Base-by-base conservation (phyloP, 2,888 invertebrate species). In the Salticus scenicus region DNA sequence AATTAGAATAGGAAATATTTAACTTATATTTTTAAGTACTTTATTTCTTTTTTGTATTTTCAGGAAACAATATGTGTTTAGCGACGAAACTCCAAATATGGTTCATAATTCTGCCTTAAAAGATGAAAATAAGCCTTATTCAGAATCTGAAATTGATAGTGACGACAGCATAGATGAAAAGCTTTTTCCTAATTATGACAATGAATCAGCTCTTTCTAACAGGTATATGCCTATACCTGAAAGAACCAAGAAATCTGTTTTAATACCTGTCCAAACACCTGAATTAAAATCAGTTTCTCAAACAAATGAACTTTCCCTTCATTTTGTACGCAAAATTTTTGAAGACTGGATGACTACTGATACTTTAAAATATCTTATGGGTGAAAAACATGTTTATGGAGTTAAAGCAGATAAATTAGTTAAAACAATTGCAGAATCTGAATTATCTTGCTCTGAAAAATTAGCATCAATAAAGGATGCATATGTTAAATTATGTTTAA, bases 261-360 rank as follows among this genome's bases (percentile, higher is more conserved):
- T 83, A 17, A 83, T 83, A 17, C 17, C 72, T 20, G 72, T 77
- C n/a, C 10, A 64, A 31, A 77, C 67, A 63, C 42, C 69, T 42
- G 0, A n/a, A 12, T 20, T 1, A 14, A 20, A 24, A 12, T 0
- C 69, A 20, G 33, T 28, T 17, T n/a, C 63, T 30, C 27, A 27
- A n/a, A 20, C 70, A 31, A 20, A 24, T 27, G 24, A 76, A 12
- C 12, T 67, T 17, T 73, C 83, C 28, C 20, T 72, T 8, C 67
- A 77, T 33, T 77, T 77, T 12, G 28, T 83, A 20, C 14, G 24
- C 12, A 63, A 63, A 2, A 27, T 73, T 4, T 83, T 77, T 24
- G n/a, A 77, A 24, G 72, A 83, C 17, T 83, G 83, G 83, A 76
- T 77, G 47, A 77, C 83, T 24, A 77, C 73, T 63, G 83, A 83